These are phyloP conservation scores for Urocyon cinereoargenteus DNA, from an alignment of 2,797 vertebrate species.

Conservation along the genomic window DNA sequence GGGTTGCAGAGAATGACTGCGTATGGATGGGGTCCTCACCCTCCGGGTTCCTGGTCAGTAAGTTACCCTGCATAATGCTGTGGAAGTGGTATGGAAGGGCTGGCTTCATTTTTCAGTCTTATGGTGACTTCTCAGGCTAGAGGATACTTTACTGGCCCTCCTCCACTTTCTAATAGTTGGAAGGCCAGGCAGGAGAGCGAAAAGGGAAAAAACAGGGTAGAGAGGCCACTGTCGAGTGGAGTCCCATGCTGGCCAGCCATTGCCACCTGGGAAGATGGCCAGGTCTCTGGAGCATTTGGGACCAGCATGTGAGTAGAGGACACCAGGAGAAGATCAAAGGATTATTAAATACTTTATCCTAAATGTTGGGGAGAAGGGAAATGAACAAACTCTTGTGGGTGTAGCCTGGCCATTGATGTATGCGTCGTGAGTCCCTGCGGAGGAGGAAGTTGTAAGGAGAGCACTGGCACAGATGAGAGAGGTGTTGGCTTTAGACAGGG, in stretches of 20 bases:
- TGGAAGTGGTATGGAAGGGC: background rate
- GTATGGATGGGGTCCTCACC: rapidly evolving
- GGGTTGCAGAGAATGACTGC: background rate
- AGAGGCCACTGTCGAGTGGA: background rate
- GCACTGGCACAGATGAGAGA: background rate
- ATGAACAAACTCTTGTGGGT: background rate
- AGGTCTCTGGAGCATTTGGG: background rate
- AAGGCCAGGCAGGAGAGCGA: background rate
- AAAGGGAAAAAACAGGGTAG: background rate
- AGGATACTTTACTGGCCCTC: background rate
- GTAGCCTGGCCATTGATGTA: background rate
- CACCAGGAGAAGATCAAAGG: rapidly evolving
- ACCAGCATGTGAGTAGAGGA: background rate
- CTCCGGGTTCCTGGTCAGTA: background rate
- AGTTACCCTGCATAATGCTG: background rate
- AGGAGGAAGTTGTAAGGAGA: background rate
- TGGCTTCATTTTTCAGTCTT: background rate
- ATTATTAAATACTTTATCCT: background rate
- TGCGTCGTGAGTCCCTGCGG: background rate
- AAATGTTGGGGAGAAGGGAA: background rate
- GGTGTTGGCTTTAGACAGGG: background rate
- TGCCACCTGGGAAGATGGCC: background rate
- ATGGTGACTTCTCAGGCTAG: background rate
- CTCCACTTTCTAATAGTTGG: background rate
- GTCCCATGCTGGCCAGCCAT: background rate